Evolutionary conservation across 23 tunicate genomes (phyloP), one percentile per base, ranked within the genome.

Genomic region (Trididemnum miniatum): DNA sequence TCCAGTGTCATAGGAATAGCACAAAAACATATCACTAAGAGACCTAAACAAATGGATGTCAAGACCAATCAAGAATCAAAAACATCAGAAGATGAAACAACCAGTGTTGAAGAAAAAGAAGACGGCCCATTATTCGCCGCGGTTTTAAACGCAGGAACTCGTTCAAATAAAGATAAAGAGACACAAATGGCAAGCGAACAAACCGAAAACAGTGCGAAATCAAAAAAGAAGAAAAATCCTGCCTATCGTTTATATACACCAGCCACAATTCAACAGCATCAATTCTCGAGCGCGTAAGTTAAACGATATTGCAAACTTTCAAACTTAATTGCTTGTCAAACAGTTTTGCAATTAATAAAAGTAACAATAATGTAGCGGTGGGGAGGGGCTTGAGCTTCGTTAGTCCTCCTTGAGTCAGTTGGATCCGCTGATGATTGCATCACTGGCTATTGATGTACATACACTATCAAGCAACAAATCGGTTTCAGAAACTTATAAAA

Each of bases 1-100:
- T 66, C 90, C 1, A 71, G 90, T 31, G 82, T 78, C 49, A 86
- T 86, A 15, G 90, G 84, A 51, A 78, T 78, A 51, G 79, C 90
- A 33, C 80, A 85, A 67, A 85, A 85, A 34, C 89, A 85, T 66
- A 77, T 77, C 78, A 33, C n/a, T 32, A 50, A 72, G 20, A 57
- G 80, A 22, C 79, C 79, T 2, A 38, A 73, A 73, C 31, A 34
- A 22, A 71, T 15, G 4, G 80, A 83, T 1, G 26, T 4, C 65
- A 54, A 72, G 38, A 22, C 12, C 9, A 82, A 15, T 20, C 20
- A 73, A 30, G 3, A 73, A 73, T 18, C 63, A 31, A 30, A 25
- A n/a, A n/a, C 31, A 9, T 5, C 29, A 3, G 33, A 62, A 76
- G 44, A 69, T 39, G 38, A 65, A 66, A 12, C 3, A 2, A 38